Evolutionary conservation across 2,113 vertebrate genomes (phyloP), one percentile per base, ranked within the genome.

Genomic region (Mesitornis unicolor): DNA sequence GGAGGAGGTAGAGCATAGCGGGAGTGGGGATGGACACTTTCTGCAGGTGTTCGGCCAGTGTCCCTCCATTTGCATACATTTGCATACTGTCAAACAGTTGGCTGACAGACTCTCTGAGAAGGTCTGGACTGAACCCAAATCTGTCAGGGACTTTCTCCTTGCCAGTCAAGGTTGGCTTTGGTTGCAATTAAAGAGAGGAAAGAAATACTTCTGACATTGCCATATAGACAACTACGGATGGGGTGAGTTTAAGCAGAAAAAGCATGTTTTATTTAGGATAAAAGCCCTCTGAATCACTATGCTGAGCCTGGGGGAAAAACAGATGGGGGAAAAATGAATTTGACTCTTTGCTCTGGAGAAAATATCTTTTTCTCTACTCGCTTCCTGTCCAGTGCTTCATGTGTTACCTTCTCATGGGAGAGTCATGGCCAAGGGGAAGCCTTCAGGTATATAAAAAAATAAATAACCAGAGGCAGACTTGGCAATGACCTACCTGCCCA

Each of bases 131-230:
- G 96, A 77, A 96, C 98, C 98, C 98, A 98, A 98, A 98, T 97
- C 98, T 98, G 98, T 98, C 98, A 98, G 94, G 92, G 98, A 97
- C 97, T 98, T 98, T 98, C 98, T 98, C 98, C 98, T 98, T 98
- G 98, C 98, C 98, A 98, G 98, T 98, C 98, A 98, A 98, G 98
- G 98, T 98, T 98, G 98, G 98, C 96, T 98, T 84, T 90, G 91
- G 93, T 93, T 89, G 97, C 98, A 98, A 97, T 98, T 97, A 98
- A 92, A 93, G 97, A 97, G 84, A 96, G 96, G 97, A 95, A 97
- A 94, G 88, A 93, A 97, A 82, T 89, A 53, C 97, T 97, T 91
- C 93, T 98, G 97, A 98, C 98, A 98, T 97, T 97, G 97, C 84
- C 43, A 29, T 11, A 45, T 69, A 96, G 93, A 81, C 90, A 86